phyloP scores from a whole-genome alignment of 2,888 invertebrate species.

The Lycophotia porphyrea region DNA sequence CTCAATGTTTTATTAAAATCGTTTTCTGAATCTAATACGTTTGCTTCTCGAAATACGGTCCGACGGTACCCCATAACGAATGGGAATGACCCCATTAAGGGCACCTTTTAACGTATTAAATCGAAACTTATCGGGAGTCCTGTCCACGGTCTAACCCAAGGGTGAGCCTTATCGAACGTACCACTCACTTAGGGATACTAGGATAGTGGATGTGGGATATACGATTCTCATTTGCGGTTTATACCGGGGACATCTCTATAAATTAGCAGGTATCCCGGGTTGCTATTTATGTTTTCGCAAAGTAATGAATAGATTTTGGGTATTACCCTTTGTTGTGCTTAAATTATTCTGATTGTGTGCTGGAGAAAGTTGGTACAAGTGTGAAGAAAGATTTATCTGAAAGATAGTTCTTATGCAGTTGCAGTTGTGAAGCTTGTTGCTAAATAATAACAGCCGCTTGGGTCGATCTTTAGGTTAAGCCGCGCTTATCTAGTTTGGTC shows the following conservation, averaged over 20 bases:
- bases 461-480: no score
- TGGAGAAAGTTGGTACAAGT: not conserved
- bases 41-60: constrained; percentile 74
- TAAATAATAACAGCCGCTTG: no score
- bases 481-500: no score
- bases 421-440: not conserved
- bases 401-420: not conserved
- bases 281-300: constrained; percentile 49
- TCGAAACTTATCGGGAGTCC: constrained; percentile 85
- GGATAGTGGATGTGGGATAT: constrained; percentile 70
- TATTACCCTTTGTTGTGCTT: constrained; percentile 34
- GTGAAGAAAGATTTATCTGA: not conserved
- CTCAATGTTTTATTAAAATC: constrained; percentile 66
- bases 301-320: constrained; percentile 47
- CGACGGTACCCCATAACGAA: constrained; percentile 83
- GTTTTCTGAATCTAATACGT: constrained; percentile 65
- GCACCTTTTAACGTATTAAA: constrained; percentile 90
- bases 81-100: constrained; percentile 87
- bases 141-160: constrained; percentile 82
- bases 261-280: constrained; percentile 46
- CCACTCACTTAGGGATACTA: constrained; percentile 81
- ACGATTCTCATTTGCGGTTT: constrained; percentile 74
- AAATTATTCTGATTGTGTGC: constrained; percentile 40
- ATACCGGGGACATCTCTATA: constrained; percentile 68
- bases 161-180: constrained; percentile 79